phyloP scores from a whole-genome alignment of 2,113 vertebrate genomes.

The Aplodontia rufa region DNA sequence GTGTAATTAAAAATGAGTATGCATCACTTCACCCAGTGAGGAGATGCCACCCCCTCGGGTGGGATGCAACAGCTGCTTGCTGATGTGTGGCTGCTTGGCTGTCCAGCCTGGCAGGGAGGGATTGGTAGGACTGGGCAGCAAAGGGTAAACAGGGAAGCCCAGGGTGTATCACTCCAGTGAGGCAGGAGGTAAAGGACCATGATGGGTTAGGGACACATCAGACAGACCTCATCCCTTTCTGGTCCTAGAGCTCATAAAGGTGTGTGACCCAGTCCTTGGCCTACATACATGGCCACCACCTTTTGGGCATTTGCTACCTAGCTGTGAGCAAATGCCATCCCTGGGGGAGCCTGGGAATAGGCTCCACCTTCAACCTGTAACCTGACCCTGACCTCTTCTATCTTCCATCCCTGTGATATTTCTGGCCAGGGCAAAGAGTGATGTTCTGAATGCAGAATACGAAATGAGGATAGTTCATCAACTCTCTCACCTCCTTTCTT shows the following conservation, averaged over 20 bases:
- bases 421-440: background rate
- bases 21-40: conserved; percentile 70
- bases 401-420: background rate
- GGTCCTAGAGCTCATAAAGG: background rate
- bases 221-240: background rate
- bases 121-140: background rate
- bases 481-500: background rate
- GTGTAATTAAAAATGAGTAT: conserved; percentile 76
- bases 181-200: background rate
- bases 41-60: conserved; percentile 69
- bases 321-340: background rate
- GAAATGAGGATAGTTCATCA: background rate
- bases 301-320: background rate
- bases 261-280: background rate
- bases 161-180: background rate
- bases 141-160: background rate
- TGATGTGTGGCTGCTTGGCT: conserved; percentile 40
- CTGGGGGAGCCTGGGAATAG: background rate
- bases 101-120: background rate
- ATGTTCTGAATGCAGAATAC: background rate
- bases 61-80: conserved; percentile 75
- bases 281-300: background rate
- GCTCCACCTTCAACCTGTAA: background rate
- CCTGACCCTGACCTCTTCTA: background rate
- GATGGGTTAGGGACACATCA: background rate